Evolutionary conservation across 2,797 vertebrate genomes (phyloP), one percentile per base, ranked within the genome.

Genomic region (Acipenser ruthenus): DNA sequence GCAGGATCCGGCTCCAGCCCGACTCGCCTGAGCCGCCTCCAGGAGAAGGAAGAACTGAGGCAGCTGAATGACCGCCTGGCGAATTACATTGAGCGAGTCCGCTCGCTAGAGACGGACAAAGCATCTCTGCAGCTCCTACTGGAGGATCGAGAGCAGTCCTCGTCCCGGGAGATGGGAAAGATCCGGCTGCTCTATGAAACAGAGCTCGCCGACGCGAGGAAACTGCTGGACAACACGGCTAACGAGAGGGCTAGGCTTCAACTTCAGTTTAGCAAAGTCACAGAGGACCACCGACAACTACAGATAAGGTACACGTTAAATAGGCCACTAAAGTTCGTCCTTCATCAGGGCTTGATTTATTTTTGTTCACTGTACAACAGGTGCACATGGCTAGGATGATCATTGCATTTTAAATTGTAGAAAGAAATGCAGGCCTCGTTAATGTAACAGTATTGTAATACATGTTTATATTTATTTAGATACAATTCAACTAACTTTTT

Each of bases 11-110:
- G 79, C 67, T 68, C 66, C 7, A 85, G 86, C 68, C 87, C 88
- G 1, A 69, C 72, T 10, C 78, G 83, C 37, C 56, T 82, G 10
- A 80, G 77, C 69, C 89, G 87, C 63, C 60, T 87, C 71, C 88
- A 88, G 79, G 90, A 90, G 82, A 90, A 86, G 47, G 90, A 92
- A 50, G 86, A 90, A 62, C 83, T 92, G 53, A 83, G 71, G 7
- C 81, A 84, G 62, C 89, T 92, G 15, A 94, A 94, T 63, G 91
- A 92, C 79, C 89, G 88, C n/a, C 83, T 92, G 11, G 89, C 89
- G 62, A 82, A 82, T 53, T 91, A 90, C 79, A 92, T 92, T 63
- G 87, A 90, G 76, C 85, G 86, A 6, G 87, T 84, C 6, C 84
- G 83, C 1, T 80, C 82, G 18, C 73, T 90, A 70, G 90, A 91